Base-by-base conservation (phyloP, 2,113 vertebrate genomes). In the Circaetus gallicus region DNA sequence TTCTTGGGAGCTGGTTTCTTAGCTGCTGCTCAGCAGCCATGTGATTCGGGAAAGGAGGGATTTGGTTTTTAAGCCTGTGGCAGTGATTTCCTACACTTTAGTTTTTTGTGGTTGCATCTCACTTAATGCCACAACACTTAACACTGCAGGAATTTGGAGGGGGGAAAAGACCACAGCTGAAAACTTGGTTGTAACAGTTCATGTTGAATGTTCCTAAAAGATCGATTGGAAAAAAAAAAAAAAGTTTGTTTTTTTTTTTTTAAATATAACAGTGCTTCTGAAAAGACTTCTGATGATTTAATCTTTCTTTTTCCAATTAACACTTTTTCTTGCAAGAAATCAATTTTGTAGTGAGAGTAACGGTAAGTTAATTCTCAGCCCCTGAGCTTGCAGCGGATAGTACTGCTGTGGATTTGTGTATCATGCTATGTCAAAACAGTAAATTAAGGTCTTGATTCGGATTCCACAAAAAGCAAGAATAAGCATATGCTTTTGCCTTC, bases 121-220 rank as follows among this genome's bases (percentile, higher is more conserved):
- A 11, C 26, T 79, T 70, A 59, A 32, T 38, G 40, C 47, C 18
- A 3, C 28, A 52, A 56, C 29, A 18, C 14, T 71, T 52, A 36
- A 34, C 29, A 9, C 1, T n/a, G 25, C 43, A 88, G 34, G 53
- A 55, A n/a, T 82, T 22, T 42, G 18, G 34, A 38, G 29, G 31
- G 22, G 34, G 18, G 32, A 17, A 61, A 61, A 56, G 20, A 40
- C 65, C 42, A 17, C 28, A 65, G 7, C 53, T 77, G 43, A 56
- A 85, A 89, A n/a, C 31, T 94, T 97, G 74, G 5, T 45, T 7
- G 16, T 63, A 69, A 63, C 45, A 16, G 62, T 98, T 61, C 38
- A 28, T 9, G 26, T 96, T 36, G 89, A 97, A 91, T 96, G 96
- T 79, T 97, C 94, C 97, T 97, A 83, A 92, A 96, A 84, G 43